phyloP scores from a whole-genome alignment of 2,797 vertebrate genomes.

The Mastacembelus armatus region DNA sequence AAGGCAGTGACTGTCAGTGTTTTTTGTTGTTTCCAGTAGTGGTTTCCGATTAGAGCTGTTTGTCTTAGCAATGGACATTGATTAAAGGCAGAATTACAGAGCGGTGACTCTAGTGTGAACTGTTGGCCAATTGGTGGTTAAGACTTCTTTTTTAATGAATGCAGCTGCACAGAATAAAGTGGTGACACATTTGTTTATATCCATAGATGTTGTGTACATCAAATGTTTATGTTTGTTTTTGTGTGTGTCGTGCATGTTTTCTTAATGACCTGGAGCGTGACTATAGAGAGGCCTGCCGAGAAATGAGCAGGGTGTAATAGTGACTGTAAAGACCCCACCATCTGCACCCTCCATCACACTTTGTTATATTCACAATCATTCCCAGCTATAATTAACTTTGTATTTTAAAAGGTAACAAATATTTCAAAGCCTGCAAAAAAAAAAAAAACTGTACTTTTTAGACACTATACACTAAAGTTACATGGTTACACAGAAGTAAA shows the following conservation, averaged over 20 bases:
- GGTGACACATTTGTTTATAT: slow-evolving; percentile 62
- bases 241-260: slow-evolving; percentile 31
- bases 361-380: background rate
- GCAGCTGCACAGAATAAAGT: slow-evolving; percentile 55
- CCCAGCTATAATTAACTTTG: background rate
- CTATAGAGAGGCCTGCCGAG: slow-evolving; percentile 18
- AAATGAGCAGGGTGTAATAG: slow-evolving; percentile 17
- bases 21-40: slow-evolving; percentile 41
- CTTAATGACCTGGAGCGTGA: slow-evolving; percentile 4
- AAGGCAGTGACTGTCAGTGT: slow-evolving; percentile 20
- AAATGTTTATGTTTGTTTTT: slow-evolving; percentile 30
- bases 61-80: slow-evolving; percentile 49
- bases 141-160: slow-evolving; percentile 45
- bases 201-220: slow-evolving; percentile 21
- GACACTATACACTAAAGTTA: too few species aligned
- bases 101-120: slow-evolving; percentile 46
- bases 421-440: too few species aligned
- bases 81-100: slow-evolving; percentile 53
- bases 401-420: too few species aligned
- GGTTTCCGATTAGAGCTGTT: slow-evolving; percentile 54
- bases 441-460: too few species aligned
- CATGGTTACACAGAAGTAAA: too few species aligned
- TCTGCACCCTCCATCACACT: background rate
- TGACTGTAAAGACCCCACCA: slow-evolving; percentile 12
- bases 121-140: slow-evolving; percentile 48